A percentile compares a stretch with the other conserved stretches of the same genome.
Conservation (phyloP, 2,888 invertebrate genomes). For the Drosophila fulvimacula region DNA sequence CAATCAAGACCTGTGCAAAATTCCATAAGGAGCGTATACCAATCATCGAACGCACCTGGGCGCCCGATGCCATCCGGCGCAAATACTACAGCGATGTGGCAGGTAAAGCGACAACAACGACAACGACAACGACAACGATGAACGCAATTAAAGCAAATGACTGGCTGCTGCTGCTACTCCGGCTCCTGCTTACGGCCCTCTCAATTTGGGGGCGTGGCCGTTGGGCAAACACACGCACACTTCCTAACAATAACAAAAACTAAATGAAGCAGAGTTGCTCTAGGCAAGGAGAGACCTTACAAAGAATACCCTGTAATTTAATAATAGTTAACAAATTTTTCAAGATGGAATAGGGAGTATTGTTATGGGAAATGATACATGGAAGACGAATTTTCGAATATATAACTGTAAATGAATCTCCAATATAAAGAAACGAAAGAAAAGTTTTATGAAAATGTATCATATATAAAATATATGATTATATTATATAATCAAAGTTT, state of each 20-base stretch:
- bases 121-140: conserved; percentile 50
- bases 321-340: too few species aligned
- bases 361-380: too few species aligned
- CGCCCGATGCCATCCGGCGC: conserved; percentile 88
- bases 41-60: conserved; percentile 94
- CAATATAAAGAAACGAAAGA: too few species aligned
- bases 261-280: not conserved
- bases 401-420: too few species aligned
- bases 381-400: too few species aligned
- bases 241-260: conserved; percentile 35
- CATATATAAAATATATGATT: too few species aligned
- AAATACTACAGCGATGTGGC: conserved; percentile 92
- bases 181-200: not conserved
- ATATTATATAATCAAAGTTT: too few species aligned
- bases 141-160: conserved; percentile 70
- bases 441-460: too few species aligned
- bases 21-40: conserved; percentile 92
- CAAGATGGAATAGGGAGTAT: too few species aligned
- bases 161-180: conserved; percentile 16
- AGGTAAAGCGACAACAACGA: conserved; percentile 85
- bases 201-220: conserved; percentile 4
- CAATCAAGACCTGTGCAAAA: conserved; percentile 95
- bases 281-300: not conserved
- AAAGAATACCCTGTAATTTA: not conserved
- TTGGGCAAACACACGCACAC: conserved; percentile 17